Conservation (phyloP, 1,140 invertebrate species). For the Drosophila kanapiae region DNA sequence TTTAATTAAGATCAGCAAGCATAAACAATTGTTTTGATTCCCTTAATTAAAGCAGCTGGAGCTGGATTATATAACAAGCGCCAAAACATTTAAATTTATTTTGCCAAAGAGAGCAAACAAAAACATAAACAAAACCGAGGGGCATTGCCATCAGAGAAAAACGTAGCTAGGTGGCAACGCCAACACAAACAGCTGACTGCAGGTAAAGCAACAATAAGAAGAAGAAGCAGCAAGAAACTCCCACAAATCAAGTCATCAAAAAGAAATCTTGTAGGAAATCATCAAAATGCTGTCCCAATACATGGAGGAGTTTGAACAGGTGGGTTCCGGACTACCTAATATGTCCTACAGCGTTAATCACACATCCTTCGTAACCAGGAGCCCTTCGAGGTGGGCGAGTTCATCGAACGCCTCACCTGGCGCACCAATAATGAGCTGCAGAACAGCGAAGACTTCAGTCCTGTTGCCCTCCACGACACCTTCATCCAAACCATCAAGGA, state of each 20-base stretch:
- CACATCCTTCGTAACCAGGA: conserved; percentile 87
- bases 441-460: conserved; percentile 90
- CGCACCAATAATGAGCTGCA: conserved; percentile 93
- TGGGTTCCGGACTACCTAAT: conserved; percentile 68
- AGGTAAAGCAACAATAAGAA: conserved; percentile 21
- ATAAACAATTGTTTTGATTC: conserved; percentile 17
- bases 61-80: conserved; percentile 34
- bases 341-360: background rate
- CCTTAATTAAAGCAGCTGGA: background rate
- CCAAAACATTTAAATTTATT: conserved; percentile 30
- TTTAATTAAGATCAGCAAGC: conserved; percentile 43
- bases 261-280: conserved; percentile 62
- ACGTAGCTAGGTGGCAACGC: conserved; percentile 32
- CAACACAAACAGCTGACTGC: conserved; percentile 35
- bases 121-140: conserved; percentile 25
- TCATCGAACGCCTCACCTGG: conserved; percentile 98
- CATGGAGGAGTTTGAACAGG: conserved; percentile 92
- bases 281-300: conserved; percentile 92
- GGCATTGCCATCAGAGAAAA: conserved; percentile 17
- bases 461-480: conserved; percentile 93
- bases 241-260: conserved; percentile 38
- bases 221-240: conserved; percentile 48
- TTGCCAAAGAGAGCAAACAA: conserved; percentile 17
- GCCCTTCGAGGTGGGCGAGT: conserved; percentile 98
- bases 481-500: conserved; percentile 96